Evolutionary conservation across 2,888 invertebrate genomes (phyloP).

Genomic region (Melanophora roralis): DNA sequence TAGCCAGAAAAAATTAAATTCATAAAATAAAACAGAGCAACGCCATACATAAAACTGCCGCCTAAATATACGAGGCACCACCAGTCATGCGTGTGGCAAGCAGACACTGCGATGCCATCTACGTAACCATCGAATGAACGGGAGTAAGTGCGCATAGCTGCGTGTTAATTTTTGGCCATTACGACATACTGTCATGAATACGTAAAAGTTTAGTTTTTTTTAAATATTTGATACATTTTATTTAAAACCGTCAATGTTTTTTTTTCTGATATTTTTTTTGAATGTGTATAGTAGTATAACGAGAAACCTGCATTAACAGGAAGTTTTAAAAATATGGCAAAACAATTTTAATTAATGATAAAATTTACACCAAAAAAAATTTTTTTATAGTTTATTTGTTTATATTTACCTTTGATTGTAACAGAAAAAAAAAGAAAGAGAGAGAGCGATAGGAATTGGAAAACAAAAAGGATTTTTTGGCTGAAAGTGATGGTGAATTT

Average conservation of each 20-base stretch:
- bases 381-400: no score
- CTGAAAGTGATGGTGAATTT: no score
- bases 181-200: slow-evolving; percentile 47
- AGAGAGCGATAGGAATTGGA: no score
- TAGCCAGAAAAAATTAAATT: background rate
- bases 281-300: background rate
- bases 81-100: slow-evolving; percentile 32
- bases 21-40: slow-evolving; percentile 14
- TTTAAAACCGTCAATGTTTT: background rate
- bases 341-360: slow-evolving; percentile 41
- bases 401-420: no score
- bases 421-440: no score
- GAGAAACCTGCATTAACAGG: slow-evolving; percentile 35
- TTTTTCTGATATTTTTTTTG: background rate
- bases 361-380: background rate
- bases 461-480: no score
- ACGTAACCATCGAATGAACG: slow-evolving; percentile 6
- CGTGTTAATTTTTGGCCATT: slow-evolving; percentile 56
- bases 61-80: background rate
- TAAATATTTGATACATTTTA: slow-evolving; percentile 20
- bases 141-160: slow-evolving; percentile 36
- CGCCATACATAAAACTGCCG: background rate
- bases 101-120: background rate
- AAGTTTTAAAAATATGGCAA: slow-evolving; percentile 39
- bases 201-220: slow-evolving; percentile 43